Evolutionary conservation across 1,140 invertebrate genomes (phyloP), one percentile per base, ranked within the genome.

Genomic region (Procambarus virginalis): DNA sequence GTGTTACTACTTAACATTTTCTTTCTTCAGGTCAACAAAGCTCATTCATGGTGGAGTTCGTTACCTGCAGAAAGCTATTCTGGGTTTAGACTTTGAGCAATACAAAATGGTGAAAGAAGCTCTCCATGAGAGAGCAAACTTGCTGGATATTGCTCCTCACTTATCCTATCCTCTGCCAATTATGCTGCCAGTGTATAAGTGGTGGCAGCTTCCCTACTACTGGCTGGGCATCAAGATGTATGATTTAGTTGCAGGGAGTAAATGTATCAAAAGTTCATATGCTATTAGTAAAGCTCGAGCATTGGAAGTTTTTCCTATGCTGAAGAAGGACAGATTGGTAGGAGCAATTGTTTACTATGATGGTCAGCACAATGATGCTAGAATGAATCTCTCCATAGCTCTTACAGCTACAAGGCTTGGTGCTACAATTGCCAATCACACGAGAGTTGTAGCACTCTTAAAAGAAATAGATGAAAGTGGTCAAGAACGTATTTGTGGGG

Each of bases 291-390:
- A 99, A 94, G 96, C 96, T 92, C 96, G 97, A 93, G 98, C 99
- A 14, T 94, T 99, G 14, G 99, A 99, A 95, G 94, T 98, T 76
- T 99, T 99, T 94, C 99, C 99, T 9, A 99, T 99, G 99, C 93
- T 96, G 58, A 96, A 96, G 94, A 98, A 97, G 91, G 98, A 99
- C 92, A 97, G 97, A 93, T 94, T 99, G 1, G 97, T 97, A 92
- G 99, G 99, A 91, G 99, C 98, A 48, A 97, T 99, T 92, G 98
- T 99, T 46, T 99, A 99, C 94, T 99, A 99, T 94, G 99, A 99
- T 94, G 99, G 98, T 97, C 94, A 94, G 94, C 99, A 99, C 95
- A 99, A 99, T 94, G 99, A 99, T 94, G 98, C 99, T 2, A 95
- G 99, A 91, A 99, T 99, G 98, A 99, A 99, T 94, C 94, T 99